These are phyloP conservation scores for Leptothorax acervorum DNA, from an alignment of 2,888 invertebrate species.

Conservation along the genomic window DNA sequence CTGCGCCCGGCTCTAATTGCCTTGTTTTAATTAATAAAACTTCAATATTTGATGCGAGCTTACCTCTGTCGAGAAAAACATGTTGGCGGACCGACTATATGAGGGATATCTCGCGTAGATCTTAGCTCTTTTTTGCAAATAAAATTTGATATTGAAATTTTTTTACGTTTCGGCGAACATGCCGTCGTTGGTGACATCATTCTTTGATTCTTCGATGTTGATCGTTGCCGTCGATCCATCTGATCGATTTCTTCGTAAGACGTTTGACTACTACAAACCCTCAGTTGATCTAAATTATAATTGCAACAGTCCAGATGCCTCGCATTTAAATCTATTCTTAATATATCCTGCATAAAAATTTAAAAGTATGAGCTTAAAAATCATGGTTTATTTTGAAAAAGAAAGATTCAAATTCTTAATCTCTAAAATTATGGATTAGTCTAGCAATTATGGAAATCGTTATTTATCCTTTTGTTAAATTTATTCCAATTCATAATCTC, in stretches of 20 bases:
- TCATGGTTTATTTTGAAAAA: background rate
- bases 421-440: background rate
- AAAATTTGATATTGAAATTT: background rate
- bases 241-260: constrained; percentile 21
- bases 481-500: background rate
- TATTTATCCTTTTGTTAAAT: background rate
- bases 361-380: background rate
- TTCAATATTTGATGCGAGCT: background rate
- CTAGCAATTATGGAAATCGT: constrained; percentile 3
- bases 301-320: constrained; percentile 45
- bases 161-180: constrained; percentile 26
- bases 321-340: constrained; percentile 65
- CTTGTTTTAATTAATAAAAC: background rate
- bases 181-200: background rate
- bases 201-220: background rate
- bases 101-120: background rate
- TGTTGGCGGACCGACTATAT: background rate
- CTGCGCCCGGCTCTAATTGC: too few species aligned
- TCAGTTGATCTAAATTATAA: constrained; percentile 26
- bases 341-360: constrained; percentile 67
- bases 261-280: background rate
- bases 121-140: constrained; percentile 5
- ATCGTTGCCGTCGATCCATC: constrained; percentile 1
- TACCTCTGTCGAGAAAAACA: constrained; percentile 20
- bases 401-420: background rate